These are phyloP conservation scores for Eremobia ochroleuca DNA, from an alignment of 2,888 invertebrate species.

Conservation along the genomic window DNA sequence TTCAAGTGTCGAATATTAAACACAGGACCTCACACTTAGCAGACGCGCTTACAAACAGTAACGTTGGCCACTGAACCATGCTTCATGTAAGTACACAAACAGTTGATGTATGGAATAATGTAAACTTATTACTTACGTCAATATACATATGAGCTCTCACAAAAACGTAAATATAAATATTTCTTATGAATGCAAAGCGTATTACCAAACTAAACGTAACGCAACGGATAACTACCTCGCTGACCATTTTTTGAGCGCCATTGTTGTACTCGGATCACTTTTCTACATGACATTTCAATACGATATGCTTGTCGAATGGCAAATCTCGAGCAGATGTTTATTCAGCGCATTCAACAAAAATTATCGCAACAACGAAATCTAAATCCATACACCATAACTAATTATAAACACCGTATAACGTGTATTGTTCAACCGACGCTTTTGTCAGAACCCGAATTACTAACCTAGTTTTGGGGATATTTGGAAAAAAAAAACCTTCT, in stretches of 20 bases:
- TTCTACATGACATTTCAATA: conserved; percentile 89
- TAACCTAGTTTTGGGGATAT: conserved; percentile 90
- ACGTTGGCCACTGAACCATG: conserved; percentile 5
- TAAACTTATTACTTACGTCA: conserved; percentile 32
- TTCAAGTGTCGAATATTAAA: neutral
- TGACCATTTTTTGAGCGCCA: conserved; percentile 87
- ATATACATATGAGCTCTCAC: conserved; percentile 25
- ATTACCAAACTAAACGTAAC: conserved; percentile 50
- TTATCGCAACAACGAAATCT: conserved; percentile 90
- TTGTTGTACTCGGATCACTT: conserved; percentile 88
- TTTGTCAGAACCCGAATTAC: conserved; percentile 88
- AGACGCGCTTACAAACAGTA: neutral
- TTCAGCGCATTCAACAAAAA: conserved; percentile 86
- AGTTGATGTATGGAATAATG: conserved; percentile 25
- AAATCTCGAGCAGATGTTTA: conserved; percentile 89
- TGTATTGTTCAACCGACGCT: conserved; percentile 81
- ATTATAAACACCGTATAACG: conserved; percentile 89
- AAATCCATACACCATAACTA: conserved; percentile 91
- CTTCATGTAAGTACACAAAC: conserved; percentile 31
- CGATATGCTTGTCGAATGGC: conserved; percentile 84
- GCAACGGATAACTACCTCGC: conserved; percentile 61
- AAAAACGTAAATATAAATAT: conserved; percentile 56
- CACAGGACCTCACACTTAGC: conserved; percentile 16
- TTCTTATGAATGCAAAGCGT: conserved; percentile 63
- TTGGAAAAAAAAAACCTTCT: conserved; percentile 83